Conservation (phyloP, 2,113 vertebrate species). For the Paramormyrops kingsleyae region DNA sequence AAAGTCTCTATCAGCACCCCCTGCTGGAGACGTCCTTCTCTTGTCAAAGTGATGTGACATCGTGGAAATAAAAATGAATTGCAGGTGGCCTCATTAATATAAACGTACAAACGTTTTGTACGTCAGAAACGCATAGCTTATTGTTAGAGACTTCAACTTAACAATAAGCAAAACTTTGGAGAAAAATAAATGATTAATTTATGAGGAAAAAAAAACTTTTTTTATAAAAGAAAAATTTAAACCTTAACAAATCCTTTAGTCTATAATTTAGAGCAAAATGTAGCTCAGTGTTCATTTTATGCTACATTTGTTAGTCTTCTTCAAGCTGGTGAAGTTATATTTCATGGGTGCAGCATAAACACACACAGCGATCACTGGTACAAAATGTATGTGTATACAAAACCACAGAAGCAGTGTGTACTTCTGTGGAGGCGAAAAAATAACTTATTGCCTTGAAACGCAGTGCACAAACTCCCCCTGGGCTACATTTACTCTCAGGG, state of each 20-base stretch:
- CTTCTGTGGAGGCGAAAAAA: neutral
- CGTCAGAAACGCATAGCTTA: neutral
- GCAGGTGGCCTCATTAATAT: neutral
- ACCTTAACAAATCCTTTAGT: neutral
- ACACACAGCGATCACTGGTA: neutral
- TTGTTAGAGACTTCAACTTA: neutral
- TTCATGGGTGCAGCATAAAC: neutral
- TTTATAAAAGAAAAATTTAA: neutral
- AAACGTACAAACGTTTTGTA: neutral
- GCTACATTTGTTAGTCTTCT: neutral
- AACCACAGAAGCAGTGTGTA: neutral
- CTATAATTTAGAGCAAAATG: neutral
- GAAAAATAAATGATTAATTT: neutral
- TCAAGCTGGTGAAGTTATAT: neutral
- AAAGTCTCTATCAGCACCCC: neutral
- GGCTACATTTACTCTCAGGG: neutral
- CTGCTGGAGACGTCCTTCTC: neutral
- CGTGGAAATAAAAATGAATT: neutral
- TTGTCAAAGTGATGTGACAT: neutral
- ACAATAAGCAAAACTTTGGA: neutral
- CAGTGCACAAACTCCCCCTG: neutral
- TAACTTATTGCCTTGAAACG: neutral
- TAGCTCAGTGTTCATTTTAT: neutral
- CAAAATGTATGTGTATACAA: neutral
- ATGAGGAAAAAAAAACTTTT: neutral